Conservation (phyloP, 2,113 vertebrate genomes). For the Benitochromis conjunctus region DNA sequence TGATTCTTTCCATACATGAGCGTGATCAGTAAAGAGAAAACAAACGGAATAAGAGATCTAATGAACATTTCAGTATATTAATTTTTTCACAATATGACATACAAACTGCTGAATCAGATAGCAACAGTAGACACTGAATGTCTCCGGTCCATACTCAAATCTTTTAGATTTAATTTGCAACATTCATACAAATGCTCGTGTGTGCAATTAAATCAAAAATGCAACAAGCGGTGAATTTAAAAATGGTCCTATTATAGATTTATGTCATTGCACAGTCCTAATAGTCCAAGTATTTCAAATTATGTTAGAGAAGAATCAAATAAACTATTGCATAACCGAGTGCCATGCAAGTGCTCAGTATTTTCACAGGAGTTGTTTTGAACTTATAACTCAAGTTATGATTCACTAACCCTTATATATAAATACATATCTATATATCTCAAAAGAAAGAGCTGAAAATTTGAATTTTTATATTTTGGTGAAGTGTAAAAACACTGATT, state of each 20-base stretch:
- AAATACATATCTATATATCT: neutral
- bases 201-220: neutral
- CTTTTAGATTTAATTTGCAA: neutral
- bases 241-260: neutral
- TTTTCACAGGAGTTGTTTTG: neutral
- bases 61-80: neutral
- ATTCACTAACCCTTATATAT: neutral
- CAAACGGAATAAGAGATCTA: neutral
- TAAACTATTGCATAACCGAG: neutral
- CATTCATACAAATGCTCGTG: accelerated
- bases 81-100: neutral
- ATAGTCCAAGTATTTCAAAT: neutral
- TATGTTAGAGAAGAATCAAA: neutral
- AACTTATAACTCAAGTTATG: neutral
- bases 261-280: neutral
- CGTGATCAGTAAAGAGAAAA: neutral
- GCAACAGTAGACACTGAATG: neutral
- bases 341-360: neutral
- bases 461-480: neutral
- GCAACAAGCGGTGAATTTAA: neutral
- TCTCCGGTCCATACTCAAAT: neutral
- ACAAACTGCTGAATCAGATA: neutral
- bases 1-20: neutral
- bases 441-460: neutral
- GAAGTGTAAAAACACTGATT: neutral